These are phyloP conservation scores for Anarrhichthys ocellatus DNA, from an alignment of 2,113 vertebrate species.

Conservation along the genomic window DNA sequence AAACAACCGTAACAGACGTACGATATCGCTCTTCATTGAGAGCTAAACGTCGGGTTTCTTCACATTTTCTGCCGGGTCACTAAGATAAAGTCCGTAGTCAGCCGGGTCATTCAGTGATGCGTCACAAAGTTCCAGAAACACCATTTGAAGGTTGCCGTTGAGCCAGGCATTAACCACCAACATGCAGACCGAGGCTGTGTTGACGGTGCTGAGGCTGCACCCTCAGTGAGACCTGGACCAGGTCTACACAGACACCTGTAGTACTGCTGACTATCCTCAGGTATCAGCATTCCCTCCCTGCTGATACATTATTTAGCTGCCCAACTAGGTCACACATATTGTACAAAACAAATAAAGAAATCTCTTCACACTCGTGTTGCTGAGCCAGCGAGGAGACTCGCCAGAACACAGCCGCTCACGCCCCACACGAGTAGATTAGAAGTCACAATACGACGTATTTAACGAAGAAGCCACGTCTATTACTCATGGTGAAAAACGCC, in stretches of 20 bases:
- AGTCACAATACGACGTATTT: slow-evolving; percentile 27
- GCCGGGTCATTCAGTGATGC: no score
- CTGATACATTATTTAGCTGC: slow-evolving; percentile 46
- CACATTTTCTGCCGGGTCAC: no score
- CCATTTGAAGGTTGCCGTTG: no score
- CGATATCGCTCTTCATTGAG: no score
- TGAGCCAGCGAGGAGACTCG: slow-evolving; percentile 41
- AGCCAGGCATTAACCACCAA: no score
- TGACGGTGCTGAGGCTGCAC: no score
- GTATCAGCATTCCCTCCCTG: neutral
- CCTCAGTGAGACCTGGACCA: no score
- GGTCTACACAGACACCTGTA: neutral
- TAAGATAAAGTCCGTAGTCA: no score
- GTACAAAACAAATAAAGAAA: slow-evolving; percentile 30
- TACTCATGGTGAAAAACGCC: slow-evolving; percentile 1
- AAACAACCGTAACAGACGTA: no score
- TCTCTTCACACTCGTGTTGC: slow-evolving; percentile 21
- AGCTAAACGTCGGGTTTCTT: no score
- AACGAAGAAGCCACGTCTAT: slow-evolving; percentile 28
- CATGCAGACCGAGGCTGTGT: no score
- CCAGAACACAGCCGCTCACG: neutral
- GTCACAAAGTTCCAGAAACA: no score
- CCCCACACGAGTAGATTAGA: slow-evolving; percentile 38
- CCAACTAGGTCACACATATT: slow-evolving; percentile 49
- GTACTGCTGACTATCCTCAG: slow-evolving; percentile 45